Percentiles rank a stretch among this genome's conserved stretches.
These are phyloP conservation scores for Drosophila paucipuncta DNA, from an alignment of 2,888 invertebrate genomes.

Conservation along the genomic window DNA sequence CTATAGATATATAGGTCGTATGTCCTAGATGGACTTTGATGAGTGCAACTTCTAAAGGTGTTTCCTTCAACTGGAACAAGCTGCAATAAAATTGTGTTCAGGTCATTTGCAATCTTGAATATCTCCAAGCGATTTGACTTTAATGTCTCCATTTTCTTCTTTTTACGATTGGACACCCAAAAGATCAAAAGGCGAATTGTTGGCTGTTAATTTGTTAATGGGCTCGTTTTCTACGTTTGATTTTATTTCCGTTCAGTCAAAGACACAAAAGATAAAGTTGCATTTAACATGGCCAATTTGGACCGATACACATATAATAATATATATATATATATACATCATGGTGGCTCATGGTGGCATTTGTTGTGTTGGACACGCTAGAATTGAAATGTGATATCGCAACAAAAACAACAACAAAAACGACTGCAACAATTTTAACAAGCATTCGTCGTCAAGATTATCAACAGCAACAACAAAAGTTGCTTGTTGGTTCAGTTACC, in stretches of 20 bases:
- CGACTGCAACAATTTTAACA: slow-evolving; percentile 29
- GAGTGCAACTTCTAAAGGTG: neutral
- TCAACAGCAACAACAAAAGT: slow-evolving; percentile 39
- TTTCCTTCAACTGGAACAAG: neutral
- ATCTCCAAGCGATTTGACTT: neutral
- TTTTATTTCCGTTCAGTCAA: slow-evolving; percentile 26
- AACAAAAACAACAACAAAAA: slow-evolving; percentile 27
- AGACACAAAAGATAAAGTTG: slow-evolving; percentile 26
- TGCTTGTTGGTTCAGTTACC: slow-evolving; percentile 68
- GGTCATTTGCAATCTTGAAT: slow-evolving; percentile 23
- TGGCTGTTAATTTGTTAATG: slow-evolving; percentile 44
- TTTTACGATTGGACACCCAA: slow-evolving; percentile 27
- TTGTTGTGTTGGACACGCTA: slow-evolving; percentile 53
- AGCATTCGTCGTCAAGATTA: slow-evolving; percentile 53
- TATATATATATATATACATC: slow-evolving; percentile 12
- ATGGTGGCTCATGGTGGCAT: slow-evolving; percentile 22
- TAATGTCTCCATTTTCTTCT: slow-evolving; percentile 26
- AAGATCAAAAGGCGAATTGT: slow-evolving; percentile 42
- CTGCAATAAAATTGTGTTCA: slow-evolving; percentile 10
- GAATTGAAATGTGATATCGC: slow-evolving; percentile 64
- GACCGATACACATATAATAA: neutral
- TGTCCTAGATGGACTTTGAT: neutral
- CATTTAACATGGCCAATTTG: slow-evolving; percentile 39
- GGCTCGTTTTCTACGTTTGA: slow-evolving; percentile 17
- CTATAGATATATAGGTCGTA: neutral